phyloP scores from a whole-genome alignment of 2,113 vertebrate genomes.

The Tetrax tetrax region DNA sequence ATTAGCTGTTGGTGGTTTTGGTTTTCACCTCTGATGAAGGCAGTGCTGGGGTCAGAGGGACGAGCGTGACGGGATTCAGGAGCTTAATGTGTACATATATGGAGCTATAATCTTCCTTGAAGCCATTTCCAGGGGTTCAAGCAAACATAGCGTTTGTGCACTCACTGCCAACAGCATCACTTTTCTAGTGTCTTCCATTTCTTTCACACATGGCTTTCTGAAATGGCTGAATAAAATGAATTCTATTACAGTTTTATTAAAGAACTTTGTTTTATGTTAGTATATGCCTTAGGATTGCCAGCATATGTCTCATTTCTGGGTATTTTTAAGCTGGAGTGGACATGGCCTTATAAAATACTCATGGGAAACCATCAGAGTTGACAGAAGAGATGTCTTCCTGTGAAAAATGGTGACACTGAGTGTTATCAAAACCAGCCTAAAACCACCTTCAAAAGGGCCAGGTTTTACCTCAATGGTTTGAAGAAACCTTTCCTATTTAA shows the following conservation, averaged over 20 bases:
- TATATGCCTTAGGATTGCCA: constrained; percentile 1
- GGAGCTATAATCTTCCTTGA: background rate
- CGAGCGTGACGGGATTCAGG: background rate
- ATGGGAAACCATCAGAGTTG: background rate
- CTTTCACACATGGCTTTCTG: background rate
- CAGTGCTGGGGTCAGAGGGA: background rate
- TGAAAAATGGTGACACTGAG: background rate
- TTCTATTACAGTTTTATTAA: background rate
- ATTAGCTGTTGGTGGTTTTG: background rate
- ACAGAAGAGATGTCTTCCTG: background rate
- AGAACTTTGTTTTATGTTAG: constrained; percentile 10
- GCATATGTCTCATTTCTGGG: background rate
- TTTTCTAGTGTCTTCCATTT: background rate
- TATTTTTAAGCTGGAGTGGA: background rate
- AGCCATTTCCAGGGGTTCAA: background rate
- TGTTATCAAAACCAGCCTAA: background rate
- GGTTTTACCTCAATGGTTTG: background rate
- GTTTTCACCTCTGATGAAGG: background rate
- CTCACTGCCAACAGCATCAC: background rate
- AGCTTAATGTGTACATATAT: background rate
- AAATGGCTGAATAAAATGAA: constrained; percentile 17
- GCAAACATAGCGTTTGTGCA: background rate
- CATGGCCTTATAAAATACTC: background rate
- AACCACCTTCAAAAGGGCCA: background rate
- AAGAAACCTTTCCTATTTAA: background rate